Conservation (phyloP, 2,113 vertebrate species). For the Cavia aperea region DNA sequence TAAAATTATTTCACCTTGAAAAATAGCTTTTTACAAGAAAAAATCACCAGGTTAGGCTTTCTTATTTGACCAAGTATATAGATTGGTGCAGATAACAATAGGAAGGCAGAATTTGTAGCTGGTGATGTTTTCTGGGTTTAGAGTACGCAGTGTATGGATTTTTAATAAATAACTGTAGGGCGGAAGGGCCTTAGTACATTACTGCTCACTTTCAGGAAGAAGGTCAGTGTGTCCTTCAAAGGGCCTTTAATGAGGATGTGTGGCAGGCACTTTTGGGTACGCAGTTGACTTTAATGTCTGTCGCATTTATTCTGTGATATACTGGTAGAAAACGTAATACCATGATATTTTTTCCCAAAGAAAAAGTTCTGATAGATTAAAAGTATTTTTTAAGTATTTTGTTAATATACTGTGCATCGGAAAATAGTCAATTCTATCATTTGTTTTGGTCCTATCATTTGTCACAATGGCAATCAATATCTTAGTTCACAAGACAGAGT, state of each 20-base stretch:
- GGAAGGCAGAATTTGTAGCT: not conserved
- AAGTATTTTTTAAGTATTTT: not conserved
- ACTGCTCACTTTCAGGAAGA: conserved; percentile 46
- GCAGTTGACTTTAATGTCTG: not conserved
- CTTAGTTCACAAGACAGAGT: not conserved
- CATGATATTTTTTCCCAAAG: not conserved
- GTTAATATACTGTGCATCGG: not conserved
- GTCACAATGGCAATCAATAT: not conserved
- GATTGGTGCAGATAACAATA: not conserved
- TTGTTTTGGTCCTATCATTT: not conserved
- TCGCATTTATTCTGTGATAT: not conserved
- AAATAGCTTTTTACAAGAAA: not conserved
- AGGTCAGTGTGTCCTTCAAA: conserved; percentile 64
- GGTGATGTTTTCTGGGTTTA: not conserved
- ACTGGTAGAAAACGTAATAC: not conserved
- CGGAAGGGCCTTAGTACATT: conserved; percentile 66
- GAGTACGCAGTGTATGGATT: conserved; percentile 52
- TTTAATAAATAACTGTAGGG: conserved; percentile 68
- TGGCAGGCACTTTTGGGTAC: not conserved
- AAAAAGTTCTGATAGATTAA: not conserved
- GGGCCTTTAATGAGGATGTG: conserved; percentile 34
- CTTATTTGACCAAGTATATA: conserved; percentile 35
- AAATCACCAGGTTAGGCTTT: not conserved
- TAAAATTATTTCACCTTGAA: conserved; percentile 36
- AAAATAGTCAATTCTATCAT: not conserved